Evolutionary conservation across 1,140 invertebrate species (phyloP).

Genomic region (Wasmannia auropunctata): DNA sequence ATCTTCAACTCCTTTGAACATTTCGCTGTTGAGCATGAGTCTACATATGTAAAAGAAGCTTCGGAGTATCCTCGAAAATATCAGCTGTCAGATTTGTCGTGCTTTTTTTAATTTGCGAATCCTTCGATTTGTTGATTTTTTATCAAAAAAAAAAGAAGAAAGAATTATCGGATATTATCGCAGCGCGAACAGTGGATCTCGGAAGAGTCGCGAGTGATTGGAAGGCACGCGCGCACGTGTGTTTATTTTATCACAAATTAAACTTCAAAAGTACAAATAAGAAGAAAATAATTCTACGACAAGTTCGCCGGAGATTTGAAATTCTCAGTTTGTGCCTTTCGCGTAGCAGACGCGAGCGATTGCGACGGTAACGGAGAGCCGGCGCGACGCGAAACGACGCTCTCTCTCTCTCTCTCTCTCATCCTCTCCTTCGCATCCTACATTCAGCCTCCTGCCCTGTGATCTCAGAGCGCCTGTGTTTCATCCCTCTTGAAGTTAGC

Average conservation of each 20-base stretch:
- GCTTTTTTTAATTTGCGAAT: not conserved
- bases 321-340: constrained; percentile 69
- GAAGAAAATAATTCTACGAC: not conserved
- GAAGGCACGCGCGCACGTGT: not conserved
- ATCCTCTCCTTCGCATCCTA: constrained; percentile 59
- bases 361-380: constrained; percentile 48
- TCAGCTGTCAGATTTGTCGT: not conserved
- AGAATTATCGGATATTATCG: too few relatives aligned
- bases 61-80: not conserved
- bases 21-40: not conserved
- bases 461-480: constrained; percentile 78
- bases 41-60: not conserved
- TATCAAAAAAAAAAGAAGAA: not conserved
- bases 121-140: not conserved
- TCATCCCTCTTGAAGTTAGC: constrained; percentile 80
- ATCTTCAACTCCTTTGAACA: not conserved
- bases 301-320: constrained; percentile 69
- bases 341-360: not conserved
- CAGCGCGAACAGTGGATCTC: not conserved
- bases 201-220: not conserved
- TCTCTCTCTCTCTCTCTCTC: too few relatives aligned
- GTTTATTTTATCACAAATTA: not conserved
- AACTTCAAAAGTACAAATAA: not conserved
- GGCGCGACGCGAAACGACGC: constrained; percentile 54
- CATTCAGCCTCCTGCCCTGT: constrained; percentile 75